phyloP scores from a whole-genome alignment of 2,797 vertebrate genomes.

The Cyprinella venusta region DNA sequence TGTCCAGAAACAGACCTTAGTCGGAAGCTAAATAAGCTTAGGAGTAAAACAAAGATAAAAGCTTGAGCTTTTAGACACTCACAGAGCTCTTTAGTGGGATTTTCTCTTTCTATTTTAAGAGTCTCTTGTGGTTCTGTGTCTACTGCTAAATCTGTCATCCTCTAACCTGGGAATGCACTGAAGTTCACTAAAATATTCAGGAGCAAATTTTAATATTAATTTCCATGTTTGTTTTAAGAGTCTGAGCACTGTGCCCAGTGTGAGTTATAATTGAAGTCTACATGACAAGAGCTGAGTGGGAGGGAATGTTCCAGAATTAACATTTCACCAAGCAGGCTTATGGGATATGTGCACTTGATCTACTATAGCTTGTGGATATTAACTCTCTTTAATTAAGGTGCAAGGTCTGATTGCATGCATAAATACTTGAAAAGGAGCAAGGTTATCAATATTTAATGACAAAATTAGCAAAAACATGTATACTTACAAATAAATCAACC shows the following conservation, averaged over 20 bases:
- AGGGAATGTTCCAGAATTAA: background rate
- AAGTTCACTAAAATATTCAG: slow-evolving; percentile 41
- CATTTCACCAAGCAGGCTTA: background rate
- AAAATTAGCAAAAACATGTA: slow-evolving; percentile 1
- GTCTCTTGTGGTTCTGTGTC: background rate
- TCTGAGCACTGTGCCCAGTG: background rate
- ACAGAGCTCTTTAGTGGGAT: background rate
- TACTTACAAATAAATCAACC: background rate
- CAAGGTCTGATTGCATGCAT: background rate
- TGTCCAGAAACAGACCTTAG: background rate
- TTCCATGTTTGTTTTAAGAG: slow-evolving; percentile 46
- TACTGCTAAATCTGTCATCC: slow-evolving; percentile 18
- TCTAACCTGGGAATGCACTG: slow-evolving; percentile 17
- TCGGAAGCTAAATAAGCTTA: background rate
- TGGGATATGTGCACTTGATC: background rate
- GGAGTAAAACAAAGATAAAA: background rate
- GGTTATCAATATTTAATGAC: background rate
- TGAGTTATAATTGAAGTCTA: slow-evolving; percentile 16
- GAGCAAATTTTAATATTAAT: slow-evolving; percentile 38
- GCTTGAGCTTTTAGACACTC: background rate
- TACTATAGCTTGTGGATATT: slow-evolving; percentile 3
- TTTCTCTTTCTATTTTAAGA: background rate
- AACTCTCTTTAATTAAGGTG: background rate
- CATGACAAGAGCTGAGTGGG: background rate
- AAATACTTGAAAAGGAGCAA: background rate